These are phyloP conservation scores for Trachymyrmex cornetzi DNA, from an alignment of 1,140 invertebrate genomes.

Conservation along the genomic window DNA sequence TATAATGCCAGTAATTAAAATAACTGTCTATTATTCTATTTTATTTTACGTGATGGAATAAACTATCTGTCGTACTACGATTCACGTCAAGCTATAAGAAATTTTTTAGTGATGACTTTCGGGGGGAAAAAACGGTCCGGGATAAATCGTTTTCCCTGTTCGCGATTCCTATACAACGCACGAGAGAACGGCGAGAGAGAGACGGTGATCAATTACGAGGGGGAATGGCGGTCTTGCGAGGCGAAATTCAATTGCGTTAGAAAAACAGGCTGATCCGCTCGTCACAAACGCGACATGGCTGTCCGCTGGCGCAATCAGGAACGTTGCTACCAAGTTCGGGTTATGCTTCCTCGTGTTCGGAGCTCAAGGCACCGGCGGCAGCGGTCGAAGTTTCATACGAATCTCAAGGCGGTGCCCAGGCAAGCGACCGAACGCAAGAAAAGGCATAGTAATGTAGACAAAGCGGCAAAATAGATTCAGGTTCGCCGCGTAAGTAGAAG, in stretches of 20 bases:
- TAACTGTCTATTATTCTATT: not conserved
- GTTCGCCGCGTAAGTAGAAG: constrained; percentile 14
- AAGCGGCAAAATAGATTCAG: constrained; percentile 39
- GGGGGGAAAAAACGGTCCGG: constrained; percentile 57
- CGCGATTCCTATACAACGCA: constrained; percentile 58
- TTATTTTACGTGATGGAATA: not conserved
- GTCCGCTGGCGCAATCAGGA: constrained; percentile 60
- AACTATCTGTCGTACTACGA: not conserved
- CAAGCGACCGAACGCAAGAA: not conserved
- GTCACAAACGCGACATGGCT: constrained; percentile 79
- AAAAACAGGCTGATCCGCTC: constrained; percentile 81
- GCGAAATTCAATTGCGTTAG: constrained; percentile 81
- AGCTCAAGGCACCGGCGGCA: not conserved
- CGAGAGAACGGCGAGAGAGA: constrained; percentile 48
- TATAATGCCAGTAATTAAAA: no score
- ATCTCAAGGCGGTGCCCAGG: not conserved
- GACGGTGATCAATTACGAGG: constrained; percentile 80
- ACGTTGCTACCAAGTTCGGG: constrained; percentile 51
- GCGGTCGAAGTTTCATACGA: constrained; percentile 22
- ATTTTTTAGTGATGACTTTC: constrained; percentile 20
- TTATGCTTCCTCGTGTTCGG: constrained; percentile 42
- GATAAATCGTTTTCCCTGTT: constrained; percentile 60
- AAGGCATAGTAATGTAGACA: constrained; percentile 28
- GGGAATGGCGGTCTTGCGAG: constrained; percentile 74
- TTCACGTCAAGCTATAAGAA: not conserved